A percentile compares a stretch with the other conserved stretches of the same genome.
These are phyloP conservation scores for Pseudococcus longispinus DNA, from an alignment of 2,888 invertebrate genomes.

Conservation along the genomic window DNA sequence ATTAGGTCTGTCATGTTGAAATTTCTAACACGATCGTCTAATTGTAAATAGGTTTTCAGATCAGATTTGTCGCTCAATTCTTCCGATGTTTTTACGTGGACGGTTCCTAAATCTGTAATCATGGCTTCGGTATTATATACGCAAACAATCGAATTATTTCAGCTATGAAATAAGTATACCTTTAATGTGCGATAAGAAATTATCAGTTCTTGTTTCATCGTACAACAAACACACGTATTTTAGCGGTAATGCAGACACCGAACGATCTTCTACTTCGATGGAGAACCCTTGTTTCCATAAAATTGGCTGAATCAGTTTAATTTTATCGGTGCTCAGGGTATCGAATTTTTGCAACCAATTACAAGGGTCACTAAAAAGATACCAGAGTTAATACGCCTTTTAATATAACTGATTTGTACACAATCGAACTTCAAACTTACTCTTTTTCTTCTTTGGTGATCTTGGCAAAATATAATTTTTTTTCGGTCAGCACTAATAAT, in stretches of 20 bases:
- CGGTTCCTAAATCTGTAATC: conserved; percentile 28
- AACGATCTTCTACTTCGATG: conserved; percentile 44
- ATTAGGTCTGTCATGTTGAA: conserved; percentile 46
- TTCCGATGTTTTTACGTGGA: conserved; percentile 38
- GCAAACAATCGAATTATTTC: background rate
- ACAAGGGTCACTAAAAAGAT: conserved; percentile 20
- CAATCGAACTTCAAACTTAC: background rate
- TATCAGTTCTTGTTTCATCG: conserved; percentile 46
- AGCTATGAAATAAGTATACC: background rate
- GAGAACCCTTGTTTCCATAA: conserved; percentile 52
- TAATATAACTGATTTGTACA: background rate
- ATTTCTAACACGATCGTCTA: conserved; percentile 47
- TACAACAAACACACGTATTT: conserved; percentile 35
- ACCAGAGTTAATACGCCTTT: background rate
- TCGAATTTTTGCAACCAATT: conserved; percentile 52
- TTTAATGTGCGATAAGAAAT: conserved; percentile 46
- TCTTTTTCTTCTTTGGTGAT: conserved; percentile 46
- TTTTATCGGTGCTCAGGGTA: conserved; percentile 10
- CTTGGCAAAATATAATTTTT: conserved; percentile 46
- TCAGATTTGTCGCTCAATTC: background rate
- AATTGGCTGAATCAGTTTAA: conserved; percentile 50
- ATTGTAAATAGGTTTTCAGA: background rate
- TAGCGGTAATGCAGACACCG: background rate
- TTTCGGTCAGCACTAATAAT: conserved; percentile 28
- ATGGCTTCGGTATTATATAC: background rate